Evolutionary conservation across 2,888 invertebrate genomes (phyloP).

Genomic region (Melanophora roralis): DNA sequence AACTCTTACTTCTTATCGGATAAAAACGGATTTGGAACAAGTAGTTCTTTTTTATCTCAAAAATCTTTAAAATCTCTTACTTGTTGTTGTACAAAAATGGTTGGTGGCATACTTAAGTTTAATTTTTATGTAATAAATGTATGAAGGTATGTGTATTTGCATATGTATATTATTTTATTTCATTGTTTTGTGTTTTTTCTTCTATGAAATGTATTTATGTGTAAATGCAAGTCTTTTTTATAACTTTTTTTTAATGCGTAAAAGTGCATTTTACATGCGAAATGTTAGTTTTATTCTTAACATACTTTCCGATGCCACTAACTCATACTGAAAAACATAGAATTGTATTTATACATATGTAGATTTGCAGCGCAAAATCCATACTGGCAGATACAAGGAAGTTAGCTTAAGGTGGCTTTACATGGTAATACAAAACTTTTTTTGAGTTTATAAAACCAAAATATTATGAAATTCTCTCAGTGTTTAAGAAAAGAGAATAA

Average conservation of each 20-base stretch:
- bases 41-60: conserved; percentile 23
- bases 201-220: no score
- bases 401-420: no score
- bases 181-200: conserved; percentile 1
- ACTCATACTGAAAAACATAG: not conserved
- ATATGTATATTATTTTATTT: no score
- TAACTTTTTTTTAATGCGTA: conserved; percentile 28
- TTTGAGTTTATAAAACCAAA: no score
- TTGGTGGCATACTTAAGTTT: conserved; percentile 31
- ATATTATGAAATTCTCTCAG: no score
- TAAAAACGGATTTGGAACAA: conserved; percentile 33
- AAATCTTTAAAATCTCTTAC: not conserved
- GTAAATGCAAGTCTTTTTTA: not conserved
- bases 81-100: conserved; percentile 11
- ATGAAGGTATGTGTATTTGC: no score
- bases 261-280: conserved; percentile 33
- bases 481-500: no score
- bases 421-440: no score
- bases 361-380: not conserved
- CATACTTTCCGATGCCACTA: conserved; percentile 49
- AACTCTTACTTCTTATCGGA: conserved; percentile 4
- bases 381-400: no score
- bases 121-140: not conserved
- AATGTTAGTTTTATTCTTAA: conserved; percentile 61
- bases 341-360: no score